phyloP scores from a whole-genome alignment of 2,888 invertebrate species.

The Rhagium mordax region DNA sequence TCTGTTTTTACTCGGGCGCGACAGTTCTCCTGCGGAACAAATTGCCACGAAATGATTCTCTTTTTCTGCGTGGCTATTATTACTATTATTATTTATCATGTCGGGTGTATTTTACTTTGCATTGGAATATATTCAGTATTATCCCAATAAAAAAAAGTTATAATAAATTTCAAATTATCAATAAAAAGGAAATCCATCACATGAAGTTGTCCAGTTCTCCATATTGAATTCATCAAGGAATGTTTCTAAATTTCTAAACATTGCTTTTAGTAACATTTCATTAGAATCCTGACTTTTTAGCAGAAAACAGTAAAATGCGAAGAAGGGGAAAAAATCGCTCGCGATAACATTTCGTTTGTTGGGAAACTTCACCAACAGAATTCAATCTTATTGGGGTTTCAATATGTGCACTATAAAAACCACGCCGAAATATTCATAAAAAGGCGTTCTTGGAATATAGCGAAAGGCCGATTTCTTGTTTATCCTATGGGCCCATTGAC shows the following conservation, averaged over 20 bases:
- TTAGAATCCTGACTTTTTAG: too few relatives aligned
- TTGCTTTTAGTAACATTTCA: too few relatives aligned
- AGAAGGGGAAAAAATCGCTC: too few relatives aligned
- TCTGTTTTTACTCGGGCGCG: background rate
- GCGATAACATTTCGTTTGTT: background rate
- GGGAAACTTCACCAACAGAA: background rate
- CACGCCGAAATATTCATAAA: background rate
- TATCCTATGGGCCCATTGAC: slow-evolving; percentile 10
- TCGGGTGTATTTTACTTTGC: too few relatives aligned
- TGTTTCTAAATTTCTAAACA: too few relatives aligned
- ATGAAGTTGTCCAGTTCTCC: too few relatives aligned
- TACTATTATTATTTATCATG: background rate
- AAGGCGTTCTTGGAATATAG: slow-evolving; percentile 5
- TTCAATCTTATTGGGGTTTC: background rate
- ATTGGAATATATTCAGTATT: too few relatives aligned
- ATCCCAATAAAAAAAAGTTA: too few relatives aligned
- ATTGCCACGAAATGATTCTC: background rate
- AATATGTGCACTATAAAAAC: background rate
- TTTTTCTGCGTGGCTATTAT: background rate
- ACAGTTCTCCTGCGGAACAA: background rate
- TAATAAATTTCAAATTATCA: too few relatives aligned
- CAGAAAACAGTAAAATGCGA: background rate
- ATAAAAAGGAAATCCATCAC: too few relatives aligned
- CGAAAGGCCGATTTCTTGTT: slow-evolving; percentile 2
- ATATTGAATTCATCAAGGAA: too few relatives aligned